phyloP scores from a whole-genome alignment of 2,888 invertebrate genomes.

The Ennomos erosarius region DNA sequence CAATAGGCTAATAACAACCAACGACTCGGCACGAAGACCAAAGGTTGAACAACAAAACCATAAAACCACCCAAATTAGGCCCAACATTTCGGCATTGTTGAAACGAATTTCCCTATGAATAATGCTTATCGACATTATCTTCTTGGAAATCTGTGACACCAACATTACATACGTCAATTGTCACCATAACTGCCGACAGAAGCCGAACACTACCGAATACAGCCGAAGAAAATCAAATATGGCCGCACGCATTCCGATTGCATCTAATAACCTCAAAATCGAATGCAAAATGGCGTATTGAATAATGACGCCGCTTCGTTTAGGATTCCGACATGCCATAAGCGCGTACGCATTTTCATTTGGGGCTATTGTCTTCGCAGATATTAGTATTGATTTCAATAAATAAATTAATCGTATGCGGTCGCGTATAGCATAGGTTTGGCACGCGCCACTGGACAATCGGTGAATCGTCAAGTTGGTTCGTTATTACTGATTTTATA shows the following conservation, averaged over 20 bases:
- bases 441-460: conserved; percentile 79
- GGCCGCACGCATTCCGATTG: conserved; percentile 82
- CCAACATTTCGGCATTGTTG: conserved; percentile 47
- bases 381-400: conserved; percentile 85
- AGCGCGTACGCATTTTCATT: conserved; percentile 82
- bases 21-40: conserved; percentile 16
- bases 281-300: conserved; percentile 83
- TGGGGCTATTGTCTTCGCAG: conserved; percentile 82
- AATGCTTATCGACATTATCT: conserved; percentile 56
- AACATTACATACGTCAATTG: conserved; percentile 71
- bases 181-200: conserved; percentile 62
- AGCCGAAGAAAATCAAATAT: conserved; percentile 73
- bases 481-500: conserved; percentile 64
- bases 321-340: conserved; percentile 83
- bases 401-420: conserved; percentile 83
- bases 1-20: conserved; percentile 24
- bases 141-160: conserved; percentile 71
- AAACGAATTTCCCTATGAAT: conserved; percentile 63
- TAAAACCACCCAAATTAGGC: conserved; percentile 40
- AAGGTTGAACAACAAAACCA: conserved; percentile 41
- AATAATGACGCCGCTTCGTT: conserved; percentile 81
- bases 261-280: conserved; percentile 85
- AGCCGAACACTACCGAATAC: conserved; percentile 70
- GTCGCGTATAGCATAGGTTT: conserved; percentile 78
- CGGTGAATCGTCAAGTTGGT: conserved; percentile 76